Percentiles rank a stretch among this genome's conserved stretches.
These are phyloP conservation scores for Abramis brama DNA, from an alignment of 2,113 vertebrate genomes.

Conservation along the genomic window DNA sequence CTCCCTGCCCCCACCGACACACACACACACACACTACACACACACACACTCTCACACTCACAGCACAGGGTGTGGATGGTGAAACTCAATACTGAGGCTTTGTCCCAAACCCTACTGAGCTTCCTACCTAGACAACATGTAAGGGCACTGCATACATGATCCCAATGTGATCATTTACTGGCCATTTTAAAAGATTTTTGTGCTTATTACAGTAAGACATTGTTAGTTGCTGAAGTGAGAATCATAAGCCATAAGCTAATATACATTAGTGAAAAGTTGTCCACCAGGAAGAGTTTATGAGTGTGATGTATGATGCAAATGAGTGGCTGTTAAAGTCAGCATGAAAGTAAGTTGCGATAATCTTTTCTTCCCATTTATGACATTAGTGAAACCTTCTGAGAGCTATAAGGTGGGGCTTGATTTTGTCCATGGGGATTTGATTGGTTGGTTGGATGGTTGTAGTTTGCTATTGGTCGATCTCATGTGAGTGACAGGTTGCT, in stretches of 20 bases:
- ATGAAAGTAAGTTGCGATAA: too few species aligned
- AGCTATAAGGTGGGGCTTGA: too few species aligned
- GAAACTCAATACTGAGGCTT: constrained; percentile 46
- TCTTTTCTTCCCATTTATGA: too few species aligned
- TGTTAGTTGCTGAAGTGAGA: neutral
- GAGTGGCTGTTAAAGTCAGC: neutral
- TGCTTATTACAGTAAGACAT: neutral
- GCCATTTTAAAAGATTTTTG: neutral
- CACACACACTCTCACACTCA: neutral
- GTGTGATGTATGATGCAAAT: neutral
- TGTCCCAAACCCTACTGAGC: neutral
- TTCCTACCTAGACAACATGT: neutral
- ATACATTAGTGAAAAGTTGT: neutral
- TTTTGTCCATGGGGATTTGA: too few species aligned
- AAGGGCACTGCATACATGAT: neutral
- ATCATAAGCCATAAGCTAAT: neutral
- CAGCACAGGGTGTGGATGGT: constrained; percentile 34
- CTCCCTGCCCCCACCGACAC: constrained; percentile 60
- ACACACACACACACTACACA: neutral
- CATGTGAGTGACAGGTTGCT: too few species aligned
- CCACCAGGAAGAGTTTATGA: neutral
- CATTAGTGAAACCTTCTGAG: too few species aligned
- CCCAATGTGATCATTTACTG: neutral
- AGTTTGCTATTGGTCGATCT: too few species aligned
- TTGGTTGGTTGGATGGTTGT: too few species aligned